Evolutionary conservation across 2,113 vertebrate genomes (phyloP), one percentile per base, ranked within the genome.

Genomic region (Dasyornis broadbenti): DNA sequence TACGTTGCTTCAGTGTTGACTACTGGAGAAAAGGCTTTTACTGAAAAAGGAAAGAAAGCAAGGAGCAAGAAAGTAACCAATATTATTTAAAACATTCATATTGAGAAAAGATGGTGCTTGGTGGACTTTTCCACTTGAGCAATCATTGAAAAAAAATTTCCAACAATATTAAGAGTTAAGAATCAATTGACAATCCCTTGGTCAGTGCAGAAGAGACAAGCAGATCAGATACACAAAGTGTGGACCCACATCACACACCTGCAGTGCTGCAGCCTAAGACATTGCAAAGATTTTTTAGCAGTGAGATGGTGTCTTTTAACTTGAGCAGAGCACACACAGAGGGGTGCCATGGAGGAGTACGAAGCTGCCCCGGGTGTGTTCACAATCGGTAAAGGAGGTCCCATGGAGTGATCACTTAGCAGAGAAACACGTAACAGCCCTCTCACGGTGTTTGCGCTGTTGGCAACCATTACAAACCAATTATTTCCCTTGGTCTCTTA

Each of bases 151-250:
- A 21, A 68, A 57, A 59, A 54, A 81, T n/a, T 45, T 53, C 44
- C 28, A 57, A 15, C 3, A 37, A 27, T 9, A 56, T 37, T 53
- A 56, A 33, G 11, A 80, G 8, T 27, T 39, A 52, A 44, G 50
- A 76, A 59, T 45, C 44, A 22, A 20, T 30, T 81, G 18, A 9
- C 50, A 60, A 8, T 37, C 12, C 59, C 40, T 57, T 2, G 0
- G 64, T 40, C 17, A 37, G n/a, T 16, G 35, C 42, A n/a, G 54
- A 44, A 69, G 65, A 65, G 81, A 23, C 2, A 8, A 31, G 30
- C 35, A 50, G 61, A 40, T 35, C 42, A n/a, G 4, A 1, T 4
- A 10, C 5, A 21, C 49, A 1, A 39, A 23, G 13, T 0, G 5
- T 7, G 27, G 45, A 12, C 45, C 7, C 35, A 15, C 28, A 16